Percentiles rank a stretch among this genome's conserved stretches.
Evolutionary conservation across 2,888 invertebrate genomes (phyloP).

Genomic region (Hypselothyrea guttata): DNA sequence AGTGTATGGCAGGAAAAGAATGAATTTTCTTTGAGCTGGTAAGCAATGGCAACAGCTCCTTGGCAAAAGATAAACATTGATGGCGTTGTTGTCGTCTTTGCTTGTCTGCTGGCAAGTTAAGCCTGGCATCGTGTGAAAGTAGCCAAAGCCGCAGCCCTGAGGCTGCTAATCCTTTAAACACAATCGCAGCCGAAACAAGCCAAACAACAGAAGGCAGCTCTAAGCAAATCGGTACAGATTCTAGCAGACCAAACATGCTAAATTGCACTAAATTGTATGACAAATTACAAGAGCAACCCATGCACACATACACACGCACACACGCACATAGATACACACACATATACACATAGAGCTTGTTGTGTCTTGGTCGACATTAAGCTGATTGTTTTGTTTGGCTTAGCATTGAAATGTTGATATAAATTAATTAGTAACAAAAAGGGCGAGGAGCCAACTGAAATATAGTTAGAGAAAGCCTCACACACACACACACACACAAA

Average conservation of each 20-base stretch:
- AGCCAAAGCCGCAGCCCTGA: constrained; percentile 68
- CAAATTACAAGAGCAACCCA: background rate
- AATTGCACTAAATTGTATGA: background rate
- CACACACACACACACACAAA: constrained; percentile 20
- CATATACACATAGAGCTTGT: constrained; percentile 7
- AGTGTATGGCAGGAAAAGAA: too few relatives aligned
- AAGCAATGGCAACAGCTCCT: constrained; percentile 37
- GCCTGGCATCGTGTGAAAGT: constrained; percentile 61
- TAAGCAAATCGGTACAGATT: constrained; percentile 11
- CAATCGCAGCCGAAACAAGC: constrained; percentile 46
- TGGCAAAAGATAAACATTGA: constrained; percentile 61
- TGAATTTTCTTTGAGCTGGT: background rate
- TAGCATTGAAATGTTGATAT: constrained; percentile 77
- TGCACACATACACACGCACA: too few relatives aligned
- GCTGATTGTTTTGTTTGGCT: constrained; percentile 77
- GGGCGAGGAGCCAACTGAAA: constrained; percentile 45
- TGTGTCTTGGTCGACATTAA: constrained; percentile 62
- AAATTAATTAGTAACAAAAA: constrained; percentile 72
- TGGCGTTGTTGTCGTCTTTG: constrained; percentile 22
- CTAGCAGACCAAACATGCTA: constrained; percentile 3
- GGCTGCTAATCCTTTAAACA: constrained; percentile 73
- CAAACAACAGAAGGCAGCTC: constrained; percentile 22
- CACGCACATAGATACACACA: constrained; percentile 5
- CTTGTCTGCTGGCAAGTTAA: constrained; percentile 29
- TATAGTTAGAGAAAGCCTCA: constrained; percentile 44